A percentile compares a stretch with the other conserved stretches of the same genome.
These are phyloP conservation scores for Trachymyrmex septentrionalis DNA, from an alignment of 1,140 invertebrate species.

Conservation along the genomic window DNA sequence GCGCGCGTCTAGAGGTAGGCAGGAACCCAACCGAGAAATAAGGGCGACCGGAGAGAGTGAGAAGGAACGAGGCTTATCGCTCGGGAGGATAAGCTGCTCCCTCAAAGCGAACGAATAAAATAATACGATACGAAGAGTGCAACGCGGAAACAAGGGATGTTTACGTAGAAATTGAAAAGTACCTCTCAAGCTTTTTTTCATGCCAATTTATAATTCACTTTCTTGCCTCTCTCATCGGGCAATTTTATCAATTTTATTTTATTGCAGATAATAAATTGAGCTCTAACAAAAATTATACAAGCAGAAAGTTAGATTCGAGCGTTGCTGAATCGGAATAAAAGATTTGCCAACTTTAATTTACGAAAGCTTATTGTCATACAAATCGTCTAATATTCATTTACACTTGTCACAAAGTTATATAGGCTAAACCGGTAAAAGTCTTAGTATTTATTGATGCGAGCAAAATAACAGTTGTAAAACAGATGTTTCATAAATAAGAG, in stretches of 20 bases:
- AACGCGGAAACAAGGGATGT: neutral
- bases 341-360: neutral
- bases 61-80: constrained; percentile 48
- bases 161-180: constrained; percentile 8
- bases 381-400: constrained; percentile 21
- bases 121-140: constrained; percentile 24
- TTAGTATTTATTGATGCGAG: constrained; percentile 8
- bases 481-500: constrained; percentile 40
- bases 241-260: neutral
- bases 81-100: constrained; percentile 31
- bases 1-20: constrained; percentile 40
- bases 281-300: neutral
- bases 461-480: constrained; percentile 11
- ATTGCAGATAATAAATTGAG: neutral
- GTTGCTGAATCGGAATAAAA: neutral
- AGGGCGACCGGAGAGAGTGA: constrained; percentile 15
- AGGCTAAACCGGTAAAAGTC: neutral
- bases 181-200: neutral
- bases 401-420: neutral
- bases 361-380: neutral
- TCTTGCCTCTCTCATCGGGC: neutral
- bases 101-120: constrained; percentile 54
- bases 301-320: neutral
- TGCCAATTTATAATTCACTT: neutral
- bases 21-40: constrained; percentile 58